phyloP scores from a whole-genome alignment of 2,797 vertebrate genomes.

The Schizopygopsis pylzovi region DNA sequence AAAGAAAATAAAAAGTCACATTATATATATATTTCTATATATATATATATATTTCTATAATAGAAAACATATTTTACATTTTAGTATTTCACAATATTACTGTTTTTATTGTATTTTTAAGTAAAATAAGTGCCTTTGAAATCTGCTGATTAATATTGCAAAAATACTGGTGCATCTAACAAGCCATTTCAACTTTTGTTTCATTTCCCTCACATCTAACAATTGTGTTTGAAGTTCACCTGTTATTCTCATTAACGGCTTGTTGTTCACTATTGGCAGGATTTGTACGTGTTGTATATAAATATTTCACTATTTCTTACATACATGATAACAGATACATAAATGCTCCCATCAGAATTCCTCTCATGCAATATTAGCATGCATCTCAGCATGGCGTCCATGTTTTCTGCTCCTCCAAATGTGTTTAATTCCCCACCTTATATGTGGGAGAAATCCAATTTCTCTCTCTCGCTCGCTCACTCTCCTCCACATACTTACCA shows the following conservation, averaged over 20 bases:
- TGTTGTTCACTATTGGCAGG: background rate
- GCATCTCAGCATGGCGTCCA: background rate
- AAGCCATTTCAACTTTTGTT: background rate
- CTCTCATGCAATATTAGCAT: slow-evolving; percentile 13
- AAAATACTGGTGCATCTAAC: background rate
- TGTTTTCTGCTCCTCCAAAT: slow-evolving; percentile 57
- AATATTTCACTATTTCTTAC: background rate
- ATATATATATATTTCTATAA: too few species aligned
- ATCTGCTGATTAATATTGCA: background rate
- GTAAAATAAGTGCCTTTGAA: background rate
- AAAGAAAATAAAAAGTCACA: background rate
- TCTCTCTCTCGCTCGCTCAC: background rate
- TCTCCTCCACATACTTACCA: slow-evolving; percentile 43
- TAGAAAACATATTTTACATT: too few species aligned
- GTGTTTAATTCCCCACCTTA: slow-evolving; percentile 50
- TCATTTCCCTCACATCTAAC: background rate
- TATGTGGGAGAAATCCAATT: slow-evolving; percentile 44
- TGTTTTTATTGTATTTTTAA: background rate
- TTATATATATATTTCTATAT: too few species aligned
- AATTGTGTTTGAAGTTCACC: background rate
- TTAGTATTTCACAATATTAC: background rate
- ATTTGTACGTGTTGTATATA: background rate
- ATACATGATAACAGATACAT: background rate
- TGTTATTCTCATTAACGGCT: background rate
- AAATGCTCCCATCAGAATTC: slow-evolving; percentile 10